A percentile compares a stretch with the other conserved stretches of the same genome.
These are phyloP conservation scores for Nomada flava DNA, from an alignment of 2,888 invertebrate genomes.

Conservation along the genomic window DNA sequence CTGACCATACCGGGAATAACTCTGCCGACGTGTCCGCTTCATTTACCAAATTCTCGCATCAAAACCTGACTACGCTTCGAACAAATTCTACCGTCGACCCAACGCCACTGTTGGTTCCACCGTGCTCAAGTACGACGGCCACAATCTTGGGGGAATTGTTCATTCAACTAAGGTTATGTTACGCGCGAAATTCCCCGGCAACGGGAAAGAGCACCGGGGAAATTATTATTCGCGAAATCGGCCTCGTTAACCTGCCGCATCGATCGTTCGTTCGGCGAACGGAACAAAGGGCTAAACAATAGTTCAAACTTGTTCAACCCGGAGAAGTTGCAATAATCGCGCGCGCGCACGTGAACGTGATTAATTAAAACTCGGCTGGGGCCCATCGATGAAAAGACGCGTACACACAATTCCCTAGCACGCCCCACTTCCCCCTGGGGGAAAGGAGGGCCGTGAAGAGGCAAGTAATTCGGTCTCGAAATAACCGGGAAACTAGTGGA, in stretches of 20 bases:
- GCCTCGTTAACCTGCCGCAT: conserved; percentile 32
- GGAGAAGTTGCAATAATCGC: conserved; percentile 33
- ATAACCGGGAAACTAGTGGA: conserved; percentile 28
- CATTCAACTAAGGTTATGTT: neutral
- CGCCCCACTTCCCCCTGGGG: neutral
- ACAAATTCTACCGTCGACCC: neutral
- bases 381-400: conserved; percentile 38
- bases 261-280: conserved; percentile 15
- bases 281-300: conserved; percentile 33
- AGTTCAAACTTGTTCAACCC: conserved; percentile 34
- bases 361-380: conserved; percentile 37
- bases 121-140: neutral
- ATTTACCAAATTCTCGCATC: neutral
- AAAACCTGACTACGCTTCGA: neutral
- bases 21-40: neutral
- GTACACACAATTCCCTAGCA: conserved; percentile 9
- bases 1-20: neutral
- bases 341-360: conserved; percentile 20
- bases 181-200: neutral
- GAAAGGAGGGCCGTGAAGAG: neutral
- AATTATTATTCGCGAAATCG: conserved; percentile 23
- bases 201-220: neutral
- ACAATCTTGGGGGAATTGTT: neutral
- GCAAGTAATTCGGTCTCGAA: conserved; percentile 36
- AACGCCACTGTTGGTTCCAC: neutral